phyloP scores from a whole-genome alignment of 2,888 invertebrate species.

The Celastrina argiolus region DNA sequence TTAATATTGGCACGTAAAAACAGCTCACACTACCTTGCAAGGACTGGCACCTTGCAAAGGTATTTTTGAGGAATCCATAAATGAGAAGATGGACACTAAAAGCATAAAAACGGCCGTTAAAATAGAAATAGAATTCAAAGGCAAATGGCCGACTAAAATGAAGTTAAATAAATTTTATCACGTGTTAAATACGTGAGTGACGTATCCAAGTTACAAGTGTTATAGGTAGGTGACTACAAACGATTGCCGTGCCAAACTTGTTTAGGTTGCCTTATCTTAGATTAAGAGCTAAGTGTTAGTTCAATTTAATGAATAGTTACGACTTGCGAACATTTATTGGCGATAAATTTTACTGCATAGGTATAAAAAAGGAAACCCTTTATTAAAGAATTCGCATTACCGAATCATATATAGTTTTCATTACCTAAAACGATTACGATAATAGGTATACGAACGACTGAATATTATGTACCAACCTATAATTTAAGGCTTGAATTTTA shows the following conservation, averaged over 20 bases:
- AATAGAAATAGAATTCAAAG: not conserved
- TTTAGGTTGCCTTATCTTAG: slow-evolving; percentile 19
- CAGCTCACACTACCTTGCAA: not conserved
- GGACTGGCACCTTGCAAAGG: not conserved
- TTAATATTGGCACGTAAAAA: not conserved
- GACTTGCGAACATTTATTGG: not conserved
- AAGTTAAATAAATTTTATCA: slow-evolving; percentile 18
- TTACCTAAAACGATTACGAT: not conserved
- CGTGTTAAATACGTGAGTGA: slow-evolving; percentile 16
- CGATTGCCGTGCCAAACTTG: slow-evolving; percentile 8
- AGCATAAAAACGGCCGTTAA: not conserved
- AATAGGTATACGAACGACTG: no score
- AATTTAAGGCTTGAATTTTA: not conserved
- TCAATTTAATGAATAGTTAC: not conserved
- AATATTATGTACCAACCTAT: no score
- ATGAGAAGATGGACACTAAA: not conserved
- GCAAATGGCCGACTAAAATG: slow-evolving; percentile 14
- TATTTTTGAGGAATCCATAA: not conserved
- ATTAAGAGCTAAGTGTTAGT: slow-evolving; percentile 4
- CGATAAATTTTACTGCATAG: not conserved
- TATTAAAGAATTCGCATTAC: not conserved
- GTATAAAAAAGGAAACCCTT: no score
- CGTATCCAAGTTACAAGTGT: slow-evolving; percentile 2
- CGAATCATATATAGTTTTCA: not conserved
- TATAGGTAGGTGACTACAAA: slow-evolving; percentile 14